Base-by-base conservation (phyloP, 2,797 vertebrate genomes). In the Gila robusta region DNA sequence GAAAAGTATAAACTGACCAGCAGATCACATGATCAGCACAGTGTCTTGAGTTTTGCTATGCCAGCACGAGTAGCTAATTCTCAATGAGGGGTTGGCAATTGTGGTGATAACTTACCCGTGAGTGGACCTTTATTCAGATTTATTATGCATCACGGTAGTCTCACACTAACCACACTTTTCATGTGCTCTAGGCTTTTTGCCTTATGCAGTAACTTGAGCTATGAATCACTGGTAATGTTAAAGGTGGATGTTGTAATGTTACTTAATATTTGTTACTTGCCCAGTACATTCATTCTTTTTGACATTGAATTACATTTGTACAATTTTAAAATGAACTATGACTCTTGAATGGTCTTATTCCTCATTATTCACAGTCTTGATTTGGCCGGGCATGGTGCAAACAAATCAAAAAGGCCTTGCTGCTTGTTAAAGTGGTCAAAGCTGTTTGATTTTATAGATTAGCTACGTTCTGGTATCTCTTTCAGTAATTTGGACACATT, bases 91-190 rank as follows among this genome's bases (percentile, higher is more conserved):
- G 21, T 59, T 47, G 19, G 12, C 19, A 79, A 47, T 79, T 79
- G 66, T 85, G 74, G 26, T 5, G 14, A 47, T 79, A 85, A 79
- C 76, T 79, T 79, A 44, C 19, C 49, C 5, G 19, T 19, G 74
- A 44, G 12, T 70, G 35, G 49, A 66, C 28, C 44, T 83, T 83
- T 44, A 41, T 79, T 70, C 11, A 78, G 64, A 78, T 84, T 70
- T 79, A 84, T 84, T 41, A 69, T 56, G 47, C 73, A 56, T 49
- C 47, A 56, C 7, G 10, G 71, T 83, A 14, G 52, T 64, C 10
- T 19, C 49, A 10, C 12, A 37, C 10, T 74, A 21, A 67, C 26
- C 37, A 52, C 39, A 66, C 59, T 26, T 72, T 82, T 66, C 28
- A 39, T 44, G 9, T 81, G 28, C 66, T n/a, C 79, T 39, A 23